Evolutionary conservation across 2,797 vertebrate species (phyloP).

Genomic region (Bryconaethiops microstoma): DNA sequence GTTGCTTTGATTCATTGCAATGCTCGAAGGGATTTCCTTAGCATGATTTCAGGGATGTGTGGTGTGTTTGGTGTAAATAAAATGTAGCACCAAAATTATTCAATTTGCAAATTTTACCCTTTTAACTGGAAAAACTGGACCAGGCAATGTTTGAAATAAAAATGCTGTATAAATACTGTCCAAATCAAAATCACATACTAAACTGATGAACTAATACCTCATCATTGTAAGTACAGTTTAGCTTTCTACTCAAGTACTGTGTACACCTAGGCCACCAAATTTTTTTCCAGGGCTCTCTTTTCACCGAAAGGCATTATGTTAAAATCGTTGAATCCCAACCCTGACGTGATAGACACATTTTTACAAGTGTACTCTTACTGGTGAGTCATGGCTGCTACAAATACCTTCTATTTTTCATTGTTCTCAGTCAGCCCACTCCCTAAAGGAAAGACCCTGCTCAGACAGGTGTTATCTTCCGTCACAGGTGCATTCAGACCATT

Average conservation of each 20-base stretch:
- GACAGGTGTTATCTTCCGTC: slow-evolving; percentile 56
- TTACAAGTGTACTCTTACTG: neutral
- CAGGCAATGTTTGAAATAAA: too few relatives aligned
- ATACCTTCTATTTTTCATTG: neutral
- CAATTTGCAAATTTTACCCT: neutral
- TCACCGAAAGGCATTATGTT: neutral
- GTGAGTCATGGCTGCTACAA: neutral
- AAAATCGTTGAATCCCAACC: neutral
- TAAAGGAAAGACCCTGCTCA: slow-evolving; percentile 43
- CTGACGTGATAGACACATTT: neutral
- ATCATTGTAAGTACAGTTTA: neutral
- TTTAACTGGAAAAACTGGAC: too few relatives aligned
- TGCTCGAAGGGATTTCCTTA: neutral
- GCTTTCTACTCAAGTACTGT: neutral
- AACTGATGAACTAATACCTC: neutral
- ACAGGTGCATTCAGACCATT: slow-evolving; percentile 54
- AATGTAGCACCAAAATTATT: neutral
- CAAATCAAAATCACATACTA: neutral
- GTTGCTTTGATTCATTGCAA: neutral
- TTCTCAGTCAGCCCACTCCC: slow-evolving; percentile 26
- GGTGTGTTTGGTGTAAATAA: neutral
- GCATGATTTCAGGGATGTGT: neutral
- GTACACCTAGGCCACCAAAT: neutral
- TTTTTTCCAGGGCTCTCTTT: too few relatives aligned
- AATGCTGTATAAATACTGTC: too few relatives aligned